Evolutionary conservation across 1,140 invertebrate species (phyloP).

Genomic region (Papilio dardanus): DNA sequence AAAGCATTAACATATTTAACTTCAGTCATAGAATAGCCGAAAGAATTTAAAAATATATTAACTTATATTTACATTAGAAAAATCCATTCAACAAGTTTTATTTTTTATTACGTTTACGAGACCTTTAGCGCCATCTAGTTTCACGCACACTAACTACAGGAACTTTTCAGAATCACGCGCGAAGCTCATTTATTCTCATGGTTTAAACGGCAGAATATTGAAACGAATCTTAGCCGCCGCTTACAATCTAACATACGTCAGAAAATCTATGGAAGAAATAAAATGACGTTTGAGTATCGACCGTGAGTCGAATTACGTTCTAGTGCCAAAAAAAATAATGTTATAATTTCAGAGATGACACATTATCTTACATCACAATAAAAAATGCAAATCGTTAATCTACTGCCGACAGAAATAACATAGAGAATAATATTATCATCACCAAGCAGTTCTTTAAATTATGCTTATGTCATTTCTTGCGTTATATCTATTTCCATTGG

Average conservation of each 20-base stretch:
- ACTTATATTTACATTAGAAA: no score
- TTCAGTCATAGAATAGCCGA: no score
- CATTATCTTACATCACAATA: no score
- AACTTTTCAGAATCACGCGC: background rate
- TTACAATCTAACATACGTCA: no score
- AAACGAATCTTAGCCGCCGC: no score
- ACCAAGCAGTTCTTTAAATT: background rate
- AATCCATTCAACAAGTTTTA: no score
- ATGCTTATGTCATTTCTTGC: slow-evolving; percentile 19
- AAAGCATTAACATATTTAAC: background rate
- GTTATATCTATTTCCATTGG: background rate
- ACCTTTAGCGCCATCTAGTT: slow-evolving; percentile 6
- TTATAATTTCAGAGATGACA: no score
- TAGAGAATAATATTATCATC: background rate
- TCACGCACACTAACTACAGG: background rate
- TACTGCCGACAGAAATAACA: background rate
- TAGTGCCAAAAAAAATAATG: no score
- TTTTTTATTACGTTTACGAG: background rate
- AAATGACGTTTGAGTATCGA: no score
- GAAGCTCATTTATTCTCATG: background rate
- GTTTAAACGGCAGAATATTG: background rate
- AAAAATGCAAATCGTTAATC: background rate
- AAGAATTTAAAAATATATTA: no score
- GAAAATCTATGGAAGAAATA: no score
- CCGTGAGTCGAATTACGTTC: no score